A percentile compares a stretch with the other conserved stretches of the same genome.
Evolutionary conservation across 23 tunicate species (phyloP).

Genomic region (Ciona savignyi): DNA sequence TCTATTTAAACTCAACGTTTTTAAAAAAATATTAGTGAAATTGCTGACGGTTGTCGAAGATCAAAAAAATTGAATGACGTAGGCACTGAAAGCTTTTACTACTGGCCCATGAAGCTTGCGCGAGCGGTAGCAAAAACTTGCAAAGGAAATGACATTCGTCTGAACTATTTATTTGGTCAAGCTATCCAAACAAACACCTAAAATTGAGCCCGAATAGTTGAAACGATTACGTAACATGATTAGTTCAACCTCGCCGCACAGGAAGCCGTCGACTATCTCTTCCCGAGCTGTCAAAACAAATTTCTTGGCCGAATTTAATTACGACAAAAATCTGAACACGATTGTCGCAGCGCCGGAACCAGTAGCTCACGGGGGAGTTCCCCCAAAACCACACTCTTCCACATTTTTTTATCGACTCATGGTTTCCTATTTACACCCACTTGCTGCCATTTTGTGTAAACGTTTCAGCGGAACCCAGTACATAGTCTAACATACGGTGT

Average conservation of each 20-base stretch:
- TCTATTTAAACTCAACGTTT: too few species aligned
- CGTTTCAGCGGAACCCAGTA: too few species aligned
- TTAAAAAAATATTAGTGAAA: too few species aligned
- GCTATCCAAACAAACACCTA: neutral
- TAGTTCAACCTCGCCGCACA: neutral
- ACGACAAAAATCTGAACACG: neutral
- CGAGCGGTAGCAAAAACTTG: neutral
- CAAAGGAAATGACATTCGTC: neutral
- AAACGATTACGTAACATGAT: neutral
- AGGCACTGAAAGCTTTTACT: too few species aligned
- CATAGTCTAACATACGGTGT: too few species aligned
- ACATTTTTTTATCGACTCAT: too few species aligned
- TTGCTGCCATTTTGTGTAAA: too few species aligned
- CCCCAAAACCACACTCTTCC: too few species aligned
- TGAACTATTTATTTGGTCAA: neutral
- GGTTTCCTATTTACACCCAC: too few species aligned
- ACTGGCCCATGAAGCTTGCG: too few species aligned
- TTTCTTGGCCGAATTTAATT: neutral
- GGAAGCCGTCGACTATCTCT: neutral
- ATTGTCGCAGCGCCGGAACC: neutral
- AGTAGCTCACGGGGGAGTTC: neutral
- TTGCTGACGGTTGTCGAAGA: too few species aligned
- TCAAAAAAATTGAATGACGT: too few species aligned
- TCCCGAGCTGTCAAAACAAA: neutral
- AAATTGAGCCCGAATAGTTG: neutral